A percentile compares a stretch with the other conserved stretches of the same genome.
phyloP scores from a whole-genome alignment of 2,888 invertebrate species.

The Sesia apiformis region DNA sequence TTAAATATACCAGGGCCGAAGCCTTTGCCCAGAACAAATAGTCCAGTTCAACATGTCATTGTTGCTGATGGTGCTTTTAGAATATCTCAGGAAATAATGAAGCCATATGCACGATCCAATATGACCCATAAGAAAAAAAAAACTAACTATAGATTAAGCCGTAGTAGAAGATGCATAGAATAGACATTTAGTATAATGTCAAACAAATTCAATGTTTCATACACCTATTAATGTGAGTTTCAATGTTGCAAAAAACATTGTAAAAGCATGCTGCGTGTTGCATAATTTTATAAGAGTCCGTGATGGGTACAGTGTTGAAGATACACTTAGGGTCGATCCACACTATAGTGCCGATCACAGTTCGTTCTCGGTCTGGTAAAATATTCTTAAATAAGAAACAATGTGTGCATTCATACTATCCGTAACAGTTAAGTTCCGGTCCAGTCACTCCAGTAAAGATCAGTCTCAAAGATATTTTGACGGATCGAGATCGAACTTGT shows the following conservation, averaged over 20 bases:
- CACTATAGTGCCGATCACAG: too few species aligned
- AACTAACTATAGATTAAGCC: slow-evolving; percentile 10
- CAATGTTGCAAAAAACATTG: slow-evolving; percentile 15
- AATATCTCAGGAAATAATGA: slow-evolving; percentile 14
- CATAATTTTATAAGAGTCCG: slow-evolving; percentile 17
- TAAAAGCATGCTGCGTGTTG: slow-evolving; percentile 16
- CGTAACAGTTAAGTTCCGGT: too few species aligned
- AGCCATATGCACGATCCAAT: slow-evolving; percentile 15
- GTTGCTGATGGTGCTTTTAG: slow-evolving; percentile 23
- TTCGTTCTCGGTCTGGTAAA: too few species aligned
- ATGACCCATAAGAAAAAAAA: slow-evolving; percentile 13
- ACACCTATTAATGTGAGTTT: slow-evolving; percentile 16
- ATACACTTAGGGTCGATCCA: too few species aligned
- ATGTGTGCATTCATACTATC: too few species aligned
- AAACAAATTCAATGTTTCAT: slow-evolving; percentile 23
- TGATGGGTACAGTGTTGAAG: slow-evolving; percentile 12
- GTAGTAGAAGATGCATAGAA: slow-evolving; percentile 15
- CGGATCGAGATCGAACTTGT: too few species aligned
- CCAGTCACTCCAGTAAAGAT: too few species aligned
- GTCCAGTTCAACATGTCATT: slow-evolving; percentile 16
- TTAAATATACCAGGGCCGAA: slow-evolving; percentile 14
- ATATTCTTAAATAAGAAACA: too few species aligned
- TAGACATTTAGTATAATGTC: slow-evolving; percentile 19
- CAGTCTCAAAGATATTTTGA: too few species aligned
- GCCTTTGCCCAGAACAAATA: slow-evolving; percentile 18